Base-by-base conservation (phyloP, 1,140 invertebrate genomes). In the Thalassaphorura encarpata region DNA sequence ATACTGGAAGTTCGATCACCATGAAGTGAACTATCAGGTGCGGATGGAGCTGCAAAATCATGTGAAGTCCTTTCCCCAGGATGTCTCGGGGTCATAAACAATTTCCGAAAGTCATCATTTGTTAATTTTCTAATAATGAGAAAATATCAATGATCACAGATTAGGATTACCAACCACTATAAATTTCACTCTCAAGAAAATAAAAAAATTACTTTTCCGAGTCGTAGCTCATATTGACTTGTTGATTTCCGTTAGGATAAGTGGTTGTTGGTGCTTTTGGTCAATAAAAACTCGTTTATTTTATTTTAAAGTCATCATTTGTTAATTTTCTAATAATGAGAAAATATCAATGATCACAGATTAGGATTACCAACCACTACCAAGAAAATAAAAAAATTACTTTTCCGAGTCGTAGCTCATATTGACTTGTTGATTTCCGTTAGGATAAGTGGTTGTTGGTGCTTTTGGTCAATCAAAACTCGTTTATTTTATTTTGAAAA, bases 231-330 rank as follows among this genome's bases (percentile, higher is more conserved):
- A 59, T 59, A 26, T 33, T 59, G 27, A 26, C 26, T n/a, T n/a
- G n/a, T n/a, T n/a, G n/a, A n/a, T n/a, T n/a, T n/a, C n/a, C n/a
- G n/a, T n/a, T n/a, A n/a, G n/a, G n/a, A n/a, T n/a, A n/a, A n/a
- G n/a, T n/a, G n/a, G n/a, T n/a, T n/a, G n/a, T n/a, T n/a, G n/a
- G n/a, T n/a, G n/a, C n/a, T n/a, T n/a, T n/a, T n/a, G n/a, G n/a
- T n/a, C n/a, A n/a, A n/a, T n/a, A n/a, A n/a, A n/a, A n/a, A n/a
- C n/a, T n/a, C n/a, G n/a, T n/a, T n/a, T n/a, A n/a, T n/a, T n/a
- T n/a, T n/a, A n/a, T n/a, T n/a, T n/a, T n/a, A 68, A 98, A 98
- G 72, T 97, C 94, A 69, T 93, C 93, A 77, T 97, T 98, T 8
- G 92, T 97, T 48, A 98, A 58, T 8, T 69, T 70, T 52, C 71